A percentile compares a stretch with the other conserved stretches of the same genome.
These are phyloP conservation scores for Drosophila pallidifrons DNA, from an alignment of 1,140 invertebrate species.

Conservation along the genomic window DNA sequence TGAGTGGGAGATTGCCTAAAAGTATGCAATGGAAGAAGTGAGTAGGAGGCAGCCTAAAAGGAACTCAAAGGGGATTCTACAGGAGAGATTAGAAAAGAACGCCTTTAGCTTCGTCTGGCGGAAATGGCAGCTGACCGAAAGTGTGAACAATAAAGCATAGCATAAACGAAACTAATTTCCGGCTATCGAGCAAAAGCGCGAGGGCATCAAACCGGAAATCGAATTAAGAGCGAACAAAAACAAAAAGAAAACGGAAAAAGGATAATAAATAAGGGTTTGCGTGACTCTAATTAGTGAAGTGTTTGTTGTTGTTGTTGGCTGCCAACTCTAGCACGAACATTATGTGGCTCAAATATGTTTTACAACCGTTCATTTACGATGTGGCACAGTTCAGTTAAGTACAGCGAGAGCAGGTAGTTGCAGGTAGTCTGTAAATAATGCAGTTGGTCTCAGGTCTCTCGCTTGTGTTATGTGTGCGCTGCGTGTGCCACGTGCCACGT, in stretches of 20 bases:
- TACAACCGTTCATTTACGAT: slow-evolving; percentile 45
- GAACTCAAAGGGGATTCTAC: no score
- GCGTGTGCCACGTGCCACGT: slow-evolving; percentile 24
- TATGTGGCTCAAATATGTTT: slow-evolving; percentile 52
- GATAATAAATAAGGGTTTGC: slow-evolving; percentile 50
- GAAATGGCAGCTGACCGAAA: slow-evolving; percentile 16
- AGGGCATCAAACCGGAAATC: slow-evolving; percentile 70
- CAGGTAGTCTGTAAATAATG: slow-evolving; percentile 74
- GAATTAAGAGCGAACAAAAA: slow-evolving; percentile 58
- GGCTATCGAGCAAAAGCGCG: slow-evolving; percentile 57
- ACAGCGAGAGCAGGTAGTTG: slow-evolving; percentile 3
- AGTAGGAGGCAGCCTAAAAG: not conserved
- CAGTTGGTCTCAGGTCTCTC: slow-evolving; percentile 40
- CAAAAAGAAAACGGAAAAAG: no score
- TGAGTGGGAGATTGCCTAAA: not conserved
- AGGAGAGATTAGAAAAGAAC: no score
- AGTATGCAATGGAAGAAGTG: not conserved
- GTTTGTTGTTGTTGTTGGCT: slow-evolving; percentile 10
- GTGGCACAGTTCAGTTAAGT: slow-evolving; percentile 17
- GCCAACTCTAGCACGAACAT: slow-evolving; percentile 24
- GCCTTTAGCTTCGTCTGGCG: not conserved
- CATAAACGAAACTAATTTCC: slow-evolving; percentile 81
- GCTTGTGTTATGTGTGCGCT: slow-evolving; percentile 1
- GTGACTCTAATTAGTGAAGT: slow-evolving; percentile 53
- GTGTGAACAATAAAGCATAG: slow-evolving; percentile 47